A percentile compares a stretch with the other conserved stretches of the same genome.
phyloP scores from a whole-genome alignment of 2,797 vertebrate genomes.

The Centroberyx gerrardi region DNA sequence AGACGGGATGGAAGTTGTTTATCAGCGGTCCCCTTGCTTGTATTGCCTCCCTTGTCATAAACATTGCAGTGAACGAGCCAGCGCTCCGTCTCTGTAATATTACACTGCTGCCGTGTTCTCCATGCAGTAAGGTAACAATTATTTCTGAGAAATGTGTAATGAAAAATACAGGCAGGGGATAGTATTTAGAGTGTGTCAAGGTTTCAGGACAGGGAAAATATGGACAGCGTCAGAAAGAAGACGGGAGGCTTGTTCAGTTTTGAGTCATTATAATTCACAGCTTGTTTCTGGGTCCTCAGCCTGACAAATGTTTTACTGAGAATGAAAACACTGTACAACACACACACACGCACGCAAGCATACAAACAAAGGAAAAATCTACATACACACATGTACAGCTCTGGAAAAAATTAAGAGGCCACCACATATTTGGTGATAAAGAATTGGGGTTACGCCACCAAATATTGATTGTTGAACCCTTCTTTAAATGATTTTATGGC shows the following conservation, averaged over 20 bases:
- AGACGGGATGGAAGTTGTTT: constrained; percentile 59
- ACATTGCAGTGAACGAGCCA: constrained; percentile 44
- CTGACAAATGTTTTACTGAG: too few species aligned
- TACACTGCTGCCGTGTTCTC: constrained; percentile 48
- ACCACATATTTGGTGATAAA: too few species aligned
- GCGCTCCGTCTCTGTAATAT: constrained; percentile 48
- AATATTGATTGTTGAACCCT: too few species aligned
- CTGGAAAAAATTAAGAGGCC: too few species aligned
- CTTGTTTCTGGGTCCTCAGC: too few species aligned
- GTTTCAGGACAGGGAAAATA: not conserved
- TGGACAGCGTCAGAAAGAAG: not conserved
- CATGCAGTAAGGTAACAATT: constrained; percentile 51
- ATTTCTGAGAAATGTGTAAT: constrained; percentile 51
- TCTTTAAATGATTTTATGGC: too few species aligned
- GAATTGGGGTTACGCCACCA: too few species aligned
- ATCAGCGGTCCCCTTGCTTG: constrained; percentile 35
- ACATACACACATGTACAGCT: too few species aligned
- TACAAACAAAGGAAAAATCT: too few species aligned
- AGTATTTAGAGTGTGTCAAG: not conserved
- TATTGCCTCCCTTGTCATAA: constrained; percentile 57
- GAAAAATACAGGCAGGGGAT: constrained; percentile 9
- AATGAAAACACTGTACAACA: too few species aligned
- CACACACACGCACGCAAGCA: too few species aligned
- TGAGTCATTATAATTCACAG: too few species aligned
- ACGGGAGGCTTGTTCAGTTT: not conserved